phyloP scores from a whole-genome alignment of 2,797 vertebrate species.

The Morus bassanus region DNA sequence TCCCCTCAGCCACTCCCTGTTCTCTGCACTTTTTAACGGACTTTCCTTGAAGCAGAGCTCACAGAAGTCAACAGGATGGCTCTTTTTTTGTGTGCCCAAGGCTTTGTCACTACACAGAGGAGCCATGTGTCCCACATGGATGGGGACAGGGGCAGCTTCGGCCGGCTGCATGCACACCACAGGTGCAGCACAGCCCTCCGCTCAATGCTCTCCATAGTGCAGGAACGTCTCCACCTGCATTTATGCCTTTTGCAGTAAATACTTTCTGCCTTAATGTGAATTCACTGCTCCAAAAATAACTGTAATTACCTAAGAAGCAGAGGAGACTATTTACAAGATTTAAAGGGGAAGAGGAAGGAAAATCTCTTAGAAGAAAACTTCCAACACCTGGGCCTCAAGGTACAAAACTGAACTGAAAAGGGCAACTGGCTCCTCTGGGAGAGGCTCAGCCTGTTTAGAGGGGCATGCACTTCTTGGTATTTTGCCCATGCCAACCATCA shows the following conservation, averaged over 20 bases:
- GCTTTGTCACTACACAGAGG: not conserved
- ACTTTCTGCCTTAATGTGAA: conserved; percentile 30
- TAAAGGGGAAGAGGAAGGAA: conserved; percentile 46
- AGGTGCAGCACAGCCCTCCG: not conserved
- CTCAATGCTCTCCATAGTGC: rapidly evolving
- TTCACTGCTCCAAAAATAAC: conserved; percentile 55
- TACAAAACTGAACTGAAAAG: not conserved
- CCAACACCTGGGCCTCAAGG: not conserved
- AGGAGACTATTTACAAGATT: conserved; percentile 52
- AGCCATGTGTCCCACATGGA: not conserved
- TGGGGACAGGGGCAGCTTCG: not conserved
- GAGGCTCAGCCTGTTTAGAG: not conserved
- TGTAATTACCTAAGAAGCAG: conserved; percentile 44
- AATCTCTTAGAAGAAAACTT: not conserved
- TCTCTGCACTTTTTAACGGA: not conserved
- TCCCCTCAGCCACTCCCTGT: not conserved
- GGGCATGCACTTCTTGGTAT: not conserved
- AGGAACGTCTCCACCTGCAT: not conserved
- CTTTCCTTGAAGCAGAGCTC: not conserved
- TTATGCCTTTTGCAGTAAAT: conserved; percentile 24
- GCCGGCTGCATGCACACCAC: rapidly evolving
- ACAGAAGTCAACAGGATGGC: not conserved
- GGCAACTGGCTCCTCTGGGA: not conserved
- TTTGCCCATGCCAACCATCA: not conserved
- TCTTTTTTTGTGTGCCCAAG: not conserved